Base-by-base conservation (phyloP, 2,888 invertebrate genomes). In the Platynereis dumerilii region DNA sequence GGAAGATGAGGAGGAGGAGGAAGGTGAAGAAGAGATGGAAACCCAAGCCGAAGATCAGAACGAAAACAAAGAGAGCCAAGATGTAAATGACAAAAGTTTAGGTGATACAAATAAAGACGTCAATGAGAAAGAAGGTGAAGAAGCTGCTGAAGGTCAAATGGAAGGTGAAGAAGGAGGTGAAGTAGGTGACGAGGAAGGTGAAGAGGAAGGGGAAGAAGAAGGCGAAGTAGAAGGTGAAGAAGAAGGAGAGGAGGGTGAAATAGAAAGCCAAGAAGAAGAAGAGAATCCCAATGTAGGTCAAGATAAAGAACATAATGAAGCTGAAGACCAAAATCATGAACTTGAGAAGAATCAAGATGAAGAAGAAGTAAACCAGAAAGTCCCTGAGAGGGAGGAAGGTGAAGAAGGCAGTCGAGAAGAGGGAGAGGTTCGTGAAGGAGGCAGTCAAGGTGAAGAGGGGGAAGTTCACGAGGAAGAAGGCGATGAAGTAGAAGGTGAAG, bases 141-240 rank as follows among this genome's bases (percentile, higher is more conserved):
- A 42, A 12, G 12, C 10, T 10, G 12, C 10, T 10, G 12, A 42
- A 42, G 42, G 12, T 12, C 42, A 42, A 42, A 10, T 42, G 12
- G 17, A 42, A 42, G 42, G 42, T 42, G 20, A 48, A 22, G 48
- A n/a, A 48, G 22, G 48, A 22, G 48, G 48, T 22, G 42, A 42
- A 17, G 42, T 12, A 42, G 20, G n/a, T 48, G n/a, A 48, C 17
- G 48, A 48, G 5, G 20, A 5, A 48, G 20, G n/a, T 48, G 48
- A 7, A 22, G 64, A 45, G 39, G 54, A 22, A n/a, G 59, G 27
- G 15, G 45, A 24, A n/a, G 66, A 52, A 1, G 45, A 39, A 57
- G 48, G n/a, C 2, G 28, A 29, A n/a, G 45, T 15, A 54, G 61
- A 22, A 0, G 53, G 39, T 39, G 28, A 29, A 52, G 60, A 53